phyloP scores from a whole-genome alignment of 2,888 invertebrate genomes.

The Pollenia griseotomentosa region DNA sequence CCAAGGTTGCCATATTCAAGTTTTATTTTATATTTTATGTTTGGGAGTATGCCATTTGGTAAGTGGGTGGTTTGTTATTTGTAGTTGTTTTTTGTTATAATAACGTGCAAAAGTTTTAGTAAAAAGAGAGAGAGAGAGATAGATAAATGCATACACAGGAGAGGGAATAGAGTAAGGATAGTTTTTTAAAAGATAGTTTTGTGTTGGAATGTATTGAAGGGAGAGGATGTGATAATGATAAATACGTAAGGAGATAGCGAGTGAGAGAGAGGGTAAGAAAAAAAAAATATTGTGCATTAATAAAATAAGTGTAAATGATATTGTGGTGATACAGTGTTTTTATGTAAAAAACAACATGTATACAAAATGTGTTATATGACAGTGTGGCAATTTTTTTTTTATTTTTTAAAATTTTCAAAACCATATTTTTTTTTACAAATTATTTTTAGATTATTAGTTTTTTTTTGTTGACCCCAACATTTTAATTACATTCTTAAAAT shows the following conservation, averaged over 20 bases:
- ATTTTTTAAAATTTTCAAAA: conserved; percentile 40
- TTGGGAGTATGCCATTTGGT: conserved; percentile 35
- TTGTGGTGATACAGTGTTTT: conserved; percentile 50
- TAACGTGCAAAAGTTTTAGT: conserved; percentile 58
- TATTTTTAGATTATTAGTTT: conserved; percentile 39
- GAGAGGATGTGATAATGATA: conserved; percentile 34
- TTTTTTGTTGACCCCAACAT: conserved; percentile 55
- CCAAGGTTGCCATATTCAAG: conserved; percentile 64
- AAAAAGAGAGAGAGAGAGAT: conserved; percentile 12
- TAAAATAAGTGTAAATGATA: conserved; percentile 60
- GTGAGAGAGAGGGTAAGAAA: conserved; percentile 19
- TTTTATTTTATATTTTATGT: conserved; percentile 30
- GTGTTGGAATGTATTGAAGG: conserved; percentile 30
- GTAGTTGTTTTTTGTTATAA: conserved; percentile 56
- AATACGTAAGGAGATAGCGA: background rate
- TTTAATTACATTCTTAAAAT: conserved; percentile 68
- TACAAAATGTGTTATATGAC: conserved; percentile 36
- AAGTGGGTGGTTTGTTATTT: conserved; percentile 18
- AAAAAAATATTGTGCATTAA: conserved; percentile 53
- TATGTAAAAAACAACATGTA: conserved; percentile 41
- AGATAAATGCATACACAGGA: conserved; percentile 12
- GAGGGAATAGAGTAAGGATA: conserved; percentile 36
- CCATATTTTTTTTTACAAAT: conserved; percentile 18
- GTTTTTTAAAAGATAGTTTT: conserved; percentile 1
- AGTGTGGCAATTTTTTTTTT: conserved; percentile 44